Base-by-base conservation (phyloP, 2,113 vertebrate genomes). In the Cavia aperea region DNA sequence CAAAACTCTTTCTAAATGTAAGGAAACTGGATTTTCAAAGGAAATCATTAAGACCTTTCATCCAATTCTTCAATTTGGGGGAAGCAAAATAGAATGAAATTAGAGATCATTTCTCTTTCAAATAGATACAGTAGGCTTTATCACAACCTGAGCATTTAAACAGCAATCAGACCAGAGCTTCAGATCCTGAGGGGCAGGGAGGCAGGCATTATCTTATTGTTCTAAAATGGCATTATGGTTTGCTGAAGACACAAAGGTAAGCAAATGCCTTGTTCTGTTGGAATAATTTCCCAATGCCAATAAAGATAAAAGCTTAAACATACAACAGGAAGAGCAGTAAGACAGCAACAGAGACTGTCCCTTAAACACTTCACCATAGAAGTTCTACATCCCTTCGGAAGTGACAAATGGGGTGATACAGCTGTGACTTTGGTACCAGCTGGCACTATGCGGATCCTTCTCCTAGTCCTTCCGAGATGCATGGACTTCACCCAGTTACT, bases 1-100 rank as follows among this genome's bases (percentile, higher is more conserved):
- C 90, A 89, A 88, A 95, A 92, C 13, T 58, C 87, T 87, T 73
- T 87, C 93, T 93, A 94, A 96, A 88, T 87, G 63, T 66, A 92
- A 92, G 81, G 33, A 92, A 96, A 85, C 72, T 81, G 49, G 60
- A 65, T 81, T 89, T 96, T 89, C 65, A 77, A 91, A 94, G 78
- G 72, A 93, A 94, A 58, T 73, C 56, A 90, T 93, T 77, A 94
- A 79, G 51, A 43, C 54, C 54, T 29, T 94, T 75, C 46, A 92
- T 89, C 91, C 31, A 62, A 70, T 77, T 93, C 79, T 95, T 75
- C 14, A 21, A 46, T 84, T 87, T 4, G 10, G 49, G 36, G 60
- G 10, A 77, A 87, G 70, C 15, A 92, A 86, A 92, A 92, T 58
- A 77, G 77, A 88, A 95, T 11, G 65, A 81, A 96, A 79, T 96